Base-by-base conservation (phyloP, 2,797 vertebrate species). In the Rhinoraja longicauda region DNA sequence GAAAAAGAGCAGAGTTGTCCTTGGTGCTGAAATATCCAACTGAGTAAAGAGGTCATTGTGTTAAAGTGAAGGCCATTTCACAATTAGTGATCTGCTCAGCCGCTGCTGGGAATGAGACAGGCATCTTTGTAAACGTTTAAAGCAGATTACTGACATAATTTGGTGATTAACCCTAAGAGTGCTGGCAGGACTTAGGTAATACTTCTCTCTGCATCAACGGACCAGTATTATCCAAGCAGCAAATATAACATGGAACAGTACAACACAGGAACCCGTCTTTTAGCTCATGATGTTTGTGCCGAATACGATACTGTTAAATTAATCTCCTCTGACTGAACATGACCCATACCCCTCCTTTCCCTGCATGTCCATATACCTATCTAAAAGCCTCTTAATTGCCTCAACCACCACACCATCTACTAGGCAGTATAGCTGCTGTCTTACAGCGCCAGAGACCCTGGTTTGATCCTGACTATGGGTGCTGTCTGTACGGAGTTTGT, bases 1-100 rank as follows among this genome's bases (percentile, higher is more conserved):
- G 24, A 73, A 73, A 39, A 92, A 45, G 72, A 15, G 24, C 53
- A 75, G 70, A 73, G 90, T 75, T 92, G 90, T 92, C 90, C 90
- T 92, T 92, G 90, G 90, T 92, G 70, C 90, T 92, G 90, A 92
- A 92, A 92, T n/a, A 70, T 57, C 64, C 26, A 39, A 53, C 36
- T 45, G 39, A 53, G 53, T 45, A 26, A 45, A 73, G 36, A 17
- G 9, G 32, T 36, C 32, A 36, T 92, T 73, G 67, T 45, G 70
- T 53, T 92, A 26, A 36, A 88, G n/a, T 9, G 17, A n/a, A 2
- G 59, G 59, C 9, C 62, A 36, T 19, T 36, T 67, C 84, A 88
- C 84, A 88, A 19, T 88, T 21, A 67, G 0, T 19, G n/a, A 19
- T 36, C 36, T 29, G n/a, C n/a, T n/a, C 59, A 64, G 62, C 2